Evolutionary conservation across 64 coral and sea anemone genomes (phyloP), one percentile per base, ranked within the genome.

Genomic region (Exaiptasia diaphana): DNA sequence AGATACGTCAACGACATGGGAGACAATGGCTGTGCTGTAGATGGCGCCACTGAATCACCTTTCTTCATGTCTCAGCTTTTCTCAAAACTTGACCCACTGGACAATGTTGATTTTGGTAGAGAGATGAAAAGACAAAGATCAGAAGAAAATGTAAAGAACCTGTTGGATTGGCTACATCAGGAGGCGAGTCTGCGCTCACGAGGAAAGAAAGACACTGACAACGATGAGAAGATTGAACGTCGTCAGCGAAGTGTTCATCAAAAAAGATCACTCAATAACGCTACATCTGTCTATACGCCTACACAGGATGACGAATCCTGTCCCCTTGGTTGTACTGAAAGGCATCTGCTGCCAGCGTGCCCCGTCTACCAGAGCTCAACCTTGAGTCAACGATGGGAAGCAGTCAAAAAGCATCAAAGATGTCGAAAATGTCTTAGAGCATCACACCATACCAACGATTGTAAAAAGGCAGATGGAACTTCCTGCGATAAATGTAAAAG

Each of bases 301-400:
- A 8, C 13, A 35, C 12, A 14, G 30, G 59, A 78, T 68, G 9
- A 68, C 21, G 49, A 88, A 38, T 27, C 44, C 7, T 88, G 85
- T 80, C 64, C 50, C 25, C 48, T 80, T 22, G 75, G 73, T 5
- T 88, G 64, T 71, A 46, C 61, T 35, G 22, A 45, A 6, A 80
- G 72, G 73, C 86, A 88, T 73, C 52, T 62, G 32, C 76, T 88
- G 35, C 41, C 31, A 41, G 55, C 86, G 37, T 89, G 86, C 74
- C 42, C 76, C 25, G 31, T 0, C 10, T 89, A 48, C 40, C 67
- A 89, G 22, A 65, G 21, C 62, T 46, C 35, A 71, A 36, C 86
- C 36, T 64, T 89, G 1, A 56, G 64, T 36, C 50, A 89, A 81
- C 63, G 55, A 24, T 89, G 77, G 77, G 67, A 65, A 5, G 53